A percentile compares a stretch with the other conserved stretches of the same genome.
Evolutionary conservation across 1,140 invertebrate genomes (phyloP).

Genomic region (Drosophila sechellia): DNA sequence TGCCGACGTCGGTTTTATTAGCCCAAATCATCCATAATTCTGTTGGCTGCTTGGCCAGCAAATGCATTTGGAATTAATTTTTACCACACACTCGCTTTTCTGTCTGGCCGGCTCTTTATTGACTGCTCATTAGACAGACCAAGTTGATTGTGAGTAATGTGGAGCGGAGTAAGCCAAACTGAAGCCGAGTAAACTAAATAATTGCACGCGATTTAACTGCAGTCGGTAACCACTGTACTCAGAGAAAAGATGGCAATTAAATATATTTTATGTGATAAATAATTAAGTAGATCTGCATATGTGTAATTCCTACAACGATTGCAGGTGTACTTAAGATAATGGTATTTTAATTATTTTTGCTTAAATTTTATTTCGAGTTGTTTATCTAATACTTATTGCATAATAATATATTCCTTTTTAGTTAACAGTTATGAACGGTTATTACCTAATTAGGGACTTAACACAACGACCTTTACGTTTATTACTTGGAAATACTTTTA

Average conservation of each 20-base stretch:
- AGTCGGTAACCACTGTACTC: constrained; percentile 8
- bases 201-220: constrained; percentile 75
- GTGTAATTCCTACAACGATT: no score
- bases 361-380: no score
- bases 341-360: no score
- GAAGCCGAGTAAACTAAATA: constrained; percentile 71
- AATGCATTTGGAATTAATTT: constrained; percentile 68
- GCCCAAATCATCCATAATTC: constrained; percentile 69
- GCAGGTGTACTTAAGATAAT: no score
- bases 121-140: constrained; percentile 62
- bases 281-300: no score
- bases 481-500: no score
- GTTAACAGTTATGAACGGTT: no score
- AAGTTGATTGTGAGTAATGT: constrained; percentile 62
- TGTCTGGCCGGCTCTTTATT: constrained; percentile 54
- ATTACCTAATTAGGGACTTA: no score
- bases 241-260: constrained; percentile 10
- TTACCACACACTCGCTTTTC: constrained; percentile 50
- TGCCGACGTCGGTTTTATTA: constrained; percentile 58
- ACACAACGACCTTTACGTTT: no score
- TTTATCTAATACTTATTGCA: no score
- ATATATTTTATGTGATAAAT: not conserved
- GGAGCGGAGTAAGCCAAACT: constrained; percentile 45
- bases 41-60: constrained; percentile 6
- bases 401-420: no score